phyloP scores from a whole-genome alignment of 2,797 vertebrate genomes.

The Chiroxiphia lanceolata region DNA sequence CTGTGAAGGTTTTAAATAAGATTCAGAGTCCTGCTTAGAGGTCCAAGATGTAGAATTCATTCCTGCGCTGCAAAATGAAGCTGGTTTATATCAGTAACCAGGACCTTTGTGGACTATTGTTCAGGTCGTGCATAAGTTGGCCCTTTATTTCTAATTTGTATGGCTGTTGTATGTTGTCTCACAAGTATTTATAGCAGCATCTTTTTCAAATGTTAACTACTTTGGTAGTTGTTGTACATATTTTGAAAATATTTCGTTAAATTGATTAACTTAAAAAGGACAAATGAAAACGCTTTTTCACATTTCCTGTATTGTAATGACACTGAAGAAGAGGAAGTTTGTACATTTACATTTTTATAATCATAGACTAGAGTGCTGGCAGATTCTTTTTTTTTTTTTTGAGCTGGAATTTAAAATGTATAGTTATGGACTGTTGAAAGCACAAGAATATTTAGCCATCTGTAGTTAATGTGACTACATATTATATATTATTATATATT shows the following conservation, averaged over 20 bases:
- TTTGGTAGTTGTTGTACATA: slow-evolving; percentile 35
- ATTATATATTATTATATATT: slow-evolving; percentile 29
- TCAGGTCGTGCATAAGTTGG: background rate
- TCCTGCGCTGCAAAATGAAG: background rate
- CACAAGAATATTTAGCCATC: slow-evolving; percentile 16
- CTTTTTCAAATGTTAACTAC: slow-evolving; percentile 18
- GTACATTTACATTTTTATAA: slow-evolving; percentile 46
- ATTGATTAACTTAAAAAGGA: slow-evolving; percentile 43
- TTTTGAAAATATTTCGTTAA: slow-evolving; percentile 28
- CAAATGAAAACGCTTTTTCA: background rate
- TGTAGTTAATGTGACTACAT: slow-evolving; percentile 29
- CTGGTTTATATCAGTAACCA: background rate
- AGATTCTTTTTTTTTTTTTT: background rate
- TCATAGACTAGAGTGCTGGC: background rate
- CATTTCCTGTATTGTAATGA: slow-evolving; percentile 6
- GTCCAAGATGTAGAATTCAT: background rate
- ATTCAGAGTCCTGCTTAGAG: background rate
- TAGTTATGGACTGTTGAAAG: slow-evolving; percentile 20
- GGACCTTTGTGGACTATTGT: background rate
- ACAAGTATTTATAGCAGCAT: slow-evolving; percentile 5
- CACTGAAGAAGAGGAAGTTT: background rate
- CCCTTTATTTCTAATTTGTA: background rate
- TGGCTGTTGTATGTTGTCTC: background rate
- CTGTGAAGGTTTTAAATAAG: background rate
- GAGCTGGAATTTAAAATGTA: slow-evolving; percentile 8